These are phyloP conservation scores for Anguilla japonica DNA, from an alignment of 2,113 vertebrate species.

Conservation along the genomic window DNA sequence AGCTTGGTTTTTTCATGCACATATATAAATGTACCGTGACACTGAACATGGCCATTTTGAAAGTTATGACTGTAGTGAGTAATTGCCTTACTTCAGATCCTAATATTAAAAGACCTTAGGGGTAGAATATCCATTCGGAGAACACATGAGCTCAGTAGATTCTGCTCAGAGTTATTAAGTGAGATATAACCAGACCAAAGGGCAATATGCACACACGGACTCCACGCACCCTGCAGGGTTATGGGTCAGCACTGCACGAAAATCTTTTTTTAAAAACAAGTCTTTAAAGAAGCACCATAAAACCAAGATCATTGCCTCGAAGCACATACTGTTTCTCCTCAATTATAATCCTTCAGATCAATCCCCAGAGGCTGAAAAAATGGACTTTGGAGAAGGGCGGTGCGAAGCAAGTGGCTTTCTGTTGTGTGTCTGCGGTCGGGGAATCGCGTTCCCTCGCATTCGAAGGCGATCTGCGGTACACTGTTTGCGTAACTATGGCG, in stretches of 20 bases:
- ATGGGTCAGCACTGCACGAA: neutral
- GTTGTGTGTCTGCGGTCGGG: neutral
- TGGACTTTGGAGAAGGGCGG: neutral
- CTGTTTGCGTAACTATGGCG: slow-evolving; percentile 20
- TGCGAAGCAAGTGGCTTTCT: neutral
- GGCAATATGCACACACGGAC: neutral
- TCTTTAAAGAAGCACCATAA: neutral
- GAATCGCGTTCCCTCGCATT: neutral
- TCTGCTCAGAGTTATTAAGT: neutral
- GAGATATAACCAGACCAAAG: neutral
- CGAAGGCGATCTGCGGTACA: slow-evolving; percentile 38
- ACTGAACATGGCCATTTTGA: too few relatives aligned
- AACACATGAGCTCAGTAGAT: neutral
- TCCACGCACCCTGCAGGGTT: neutral
- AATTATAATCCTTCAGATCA: neutral
- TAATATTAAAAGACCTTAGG: neutral
- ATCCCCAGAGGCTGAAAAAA: neutral
- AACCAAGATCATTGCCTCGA: neutral
- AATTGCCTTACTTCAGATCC: neutral
- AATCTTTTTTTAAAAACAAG: neutral
- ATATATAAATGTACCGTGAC: too few relatives aligned
- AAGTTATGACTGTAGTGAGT: too few relatives aligned
- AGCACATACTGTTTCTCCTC: neutral
- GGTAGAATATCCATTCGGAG: neutral
- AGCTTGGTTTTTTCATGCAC: too few relatives aligned